Evolutionary conservation across 2,797 vertebrate species (phyloP).

Genomic region (Oceanodroma leucorhoa): DNA sequence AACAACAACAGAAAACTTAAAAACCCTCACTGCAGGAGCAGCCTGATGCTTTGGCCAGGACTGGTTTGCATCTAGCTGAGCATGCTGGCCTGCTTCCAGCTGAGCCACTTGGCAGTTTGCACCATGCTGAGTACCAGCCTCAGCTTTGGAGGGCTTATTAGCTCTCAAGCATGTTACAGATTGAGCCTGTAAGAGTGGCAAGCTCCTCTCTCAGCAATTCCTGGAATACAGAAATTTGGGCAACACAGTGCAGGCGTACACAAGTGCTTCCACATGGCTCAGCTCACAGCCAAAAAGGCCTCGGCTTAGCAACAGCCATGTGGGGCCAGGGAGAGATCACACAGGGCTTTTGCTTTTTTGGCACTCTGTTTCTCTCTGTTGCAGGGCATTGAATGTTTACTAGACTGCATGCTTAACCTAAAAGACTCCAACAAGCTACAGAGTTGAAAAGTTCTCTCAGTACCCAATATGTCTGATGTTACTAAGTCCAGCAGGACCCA

Average conservation of each 20-base stretch:
- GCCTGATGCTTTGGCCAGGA: not conserved
- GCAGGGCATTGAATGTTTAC: not conserved
- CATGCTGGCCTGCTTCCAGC: not conserved
- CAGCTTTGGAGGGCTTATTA: not conserved
- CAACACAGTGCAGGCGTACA: not conserved
- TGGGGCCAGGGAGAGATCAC: not conserved
- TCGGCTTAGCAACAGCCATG: accelerated
- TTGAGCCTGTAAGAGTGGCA: not conserved
- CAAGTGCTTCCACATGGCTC: not conserved
- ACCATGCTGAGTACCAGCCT: not conserved
- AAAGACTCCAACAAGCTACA: not conserved
- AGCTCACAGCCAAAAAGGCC: not conserved
- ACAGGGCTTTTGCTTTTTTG: not conserved
- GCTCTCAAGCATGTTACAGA: not conserved
- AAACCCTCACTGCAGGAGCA: not conserved
- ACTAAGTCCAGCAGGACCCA: not conserved
- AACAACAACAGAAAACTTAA: not conserved
- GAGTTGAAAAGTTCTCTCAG: not conserved
- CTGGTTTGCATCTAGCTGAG: not conserved
- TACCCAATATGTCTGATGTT: not conserved
- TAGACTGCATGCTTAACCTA: not conserved
- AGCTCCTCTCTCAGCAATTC: not conserved
- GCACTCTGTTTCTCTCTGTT: not conserved
- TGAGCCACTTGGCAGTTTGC: not conserved
- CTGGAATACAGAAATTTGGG: not conserved